Conservation (phyloP, 1,140 invertebrate species). For the Panulirus ornatus region DNA sequence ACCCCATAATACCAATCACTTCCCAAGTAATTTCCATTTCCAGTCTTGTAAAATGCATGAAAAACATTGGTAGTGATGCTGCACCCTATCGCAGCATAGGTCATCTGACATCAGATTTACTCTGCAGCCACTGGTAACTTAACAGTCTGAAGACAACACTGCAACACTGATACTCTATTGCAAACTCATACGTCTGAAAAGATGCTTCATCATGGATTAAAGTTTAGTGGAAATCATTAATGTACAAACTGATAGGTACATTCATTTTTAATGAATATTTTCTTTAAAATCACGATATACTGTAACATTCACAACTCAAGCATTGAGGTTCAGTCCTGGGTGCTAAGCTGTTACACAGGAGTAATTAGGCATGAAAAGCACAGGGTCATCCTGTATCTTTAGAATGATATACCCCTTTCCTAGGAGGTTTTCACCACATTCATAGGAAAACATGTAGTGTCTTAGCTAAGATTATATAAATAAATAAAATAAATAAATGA, state of each 20-base stretch:
- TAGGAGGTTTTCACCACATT: not conserved
- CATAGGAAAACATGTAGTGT: not conserved
- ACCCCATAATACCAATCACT: slow-evolving; percentile 33
- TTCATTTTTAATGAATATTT: not conserved
- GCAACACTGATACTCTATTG: too few species aligned
- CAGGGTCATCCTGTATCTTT: not conserved
- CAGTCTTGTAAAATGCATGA: not conserved
- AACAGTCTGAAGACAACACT: not conserved
- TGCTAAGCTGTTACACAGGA: not conserved
- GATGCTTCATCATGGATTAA: not conserved
- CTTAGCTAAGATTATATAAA: slow-evolving; percentile 14
- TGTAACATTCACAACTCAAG: not conserved
- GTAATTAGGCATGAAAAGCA: not conserved
- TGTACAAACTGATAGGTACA: too few species aligned
- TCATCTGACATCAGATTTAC: slow-evolving; percentile 1
- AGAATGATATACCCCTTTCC: not conserved
- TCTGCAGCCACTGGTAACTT: slow-evolving; percentile 37
- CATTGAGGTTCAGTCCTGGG: not conserved
- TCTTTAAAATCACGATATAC: slow-evolving; percentile 5
- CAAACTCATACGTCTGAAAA: not conserved
- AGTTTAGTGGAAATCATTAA: not conserved
- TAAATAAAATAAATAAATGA: slow-evolving; percentile 34
- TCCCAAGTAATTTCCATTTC: slow-evolving; percentile 11
- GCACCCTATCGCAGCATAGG: not conserved
- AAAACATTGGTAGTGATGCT: not conserved